Conservation (phyloP, 2,113 vertebrate genomes). For the Ictalurus furcatus region DNA sequence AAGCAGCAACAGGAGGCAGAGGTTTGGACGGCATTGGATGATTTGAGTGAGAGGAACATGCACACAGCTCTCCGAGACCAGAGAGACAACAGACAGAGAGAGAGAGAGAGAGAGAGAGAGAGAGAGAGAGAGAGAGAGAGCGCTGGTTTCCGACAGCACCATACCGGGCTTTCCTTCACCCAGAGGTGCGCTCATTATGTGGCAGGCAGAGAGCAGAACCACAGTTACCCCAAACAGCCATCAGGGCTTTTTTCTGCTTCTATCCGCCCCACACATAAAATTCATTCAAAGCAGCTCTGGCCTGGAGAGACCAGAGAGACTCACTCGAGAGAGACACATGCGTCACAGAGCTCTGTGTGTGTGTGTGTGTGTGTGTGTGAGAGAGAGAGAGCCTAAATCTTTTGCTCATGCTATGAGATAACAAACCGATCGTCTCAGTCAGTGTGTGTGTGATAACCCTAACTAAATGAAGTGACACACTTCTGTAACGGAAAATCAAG, state of each 20-base stretch:
- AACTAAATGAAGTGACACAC: not conserved
- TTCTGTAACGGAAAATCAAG: not conserved
- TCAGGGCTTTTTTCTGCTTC: not conserved
- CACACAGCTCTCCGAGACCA: constrained; percentile 67
- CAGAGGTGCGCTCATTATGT: constrained; percentile 77
- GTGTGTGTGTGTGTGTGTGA: not conserved
- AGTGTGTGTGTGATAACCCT: not conserved
- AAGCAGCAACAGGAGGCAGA: constrained; percentile 86
- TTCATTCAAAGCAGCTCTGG: constrained; percentile 86
- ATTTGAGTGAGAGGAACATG: constrained; percentile 78
- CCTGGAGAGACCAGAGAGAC: constrained; percentile 56
- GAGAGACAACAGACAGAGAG: constrained; percentile 27
- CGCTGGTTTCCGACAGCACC: constrained; percentile 81
- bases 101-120: not conserved
- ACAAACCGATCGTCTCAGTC: too few species aligned
- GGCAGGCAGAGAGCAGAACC: constrained; percentile 79
- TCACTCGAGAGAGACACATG: constrained; percentile 55
- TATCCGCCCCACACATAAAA: constrained; percentile 82
- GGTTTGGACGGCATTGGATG: constrained; percentile 79
- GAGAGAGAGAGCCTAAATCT: not conserved
- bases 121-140: constrained; percentile 51
- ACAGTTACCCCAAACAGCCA: not conserved
- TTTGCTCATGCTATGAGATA: not conserved
- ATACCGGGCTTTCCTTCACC: constrained; percentile 75
- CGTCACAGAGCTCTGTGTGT: constrained; percentile 34